Evolutionary conservation across 92 coral and sea anemone genomes (phyloP), one percentile per base, ranked within the genome.

Genomic region (Porites cylindrica): DNA sequence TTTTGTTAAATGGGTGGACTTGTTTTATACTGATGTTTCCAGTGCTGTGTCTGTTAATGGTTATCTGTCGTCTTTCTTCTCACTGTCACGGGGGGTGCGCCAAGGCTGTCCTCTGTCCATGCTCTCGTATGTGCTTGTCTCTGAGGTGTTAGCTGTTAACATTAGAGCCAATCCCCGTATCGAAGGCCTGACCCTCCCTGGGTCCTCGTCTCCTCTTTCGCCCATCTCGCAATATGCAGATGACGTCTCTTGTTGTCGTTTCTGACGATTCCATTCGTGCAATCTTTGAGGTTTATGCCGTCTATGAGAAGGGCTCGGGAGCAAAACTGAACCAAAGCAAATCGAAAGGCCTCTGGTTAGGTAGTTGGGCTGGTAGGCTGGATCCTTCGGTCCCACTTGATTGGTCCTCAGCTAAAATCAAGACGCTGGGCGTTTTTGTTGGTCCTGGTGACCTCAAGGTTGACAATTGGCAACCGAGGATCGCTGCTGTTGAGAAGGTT

Each of bases 311-410:
- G 12, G 85, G 78, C 2, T 78, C 90, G 0, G 90, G 90, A 12
- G 71, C 90, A 0, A 70, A 72, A 19, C 14, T 86, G 1, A 86
- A 86, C 62, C 16, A 70, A 1, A 10, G 1, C 1, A 86, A 86
- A 19, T 70, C 64, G 10, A 53, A 86, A 18, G 90, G 85, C 1
- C 80, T 86, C 5, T 70, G 77, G 86, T 79, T 82, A 1, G 86
- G 86, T 8, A 4, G 65, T 4, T 69, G 86, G 86, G 16, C 17
- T 12, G 53, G 68, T 14, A 38, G 86, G 29, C 11, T 51, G 17
- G 73, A 63, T 16, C 0, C 72, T 12, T 74, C 83, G 3, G 83
- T 79, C 4, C 51, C 24, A 0, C 18, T 79, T 7, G 32, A 18
- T 3, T 79, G 83, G 83, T 18, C 72, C 0, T 65, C 83, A 10